Evolutionary conservation across 1,140 invertebrate species (phyloP).

Genomic region (Periplaneta americana): DNA sequence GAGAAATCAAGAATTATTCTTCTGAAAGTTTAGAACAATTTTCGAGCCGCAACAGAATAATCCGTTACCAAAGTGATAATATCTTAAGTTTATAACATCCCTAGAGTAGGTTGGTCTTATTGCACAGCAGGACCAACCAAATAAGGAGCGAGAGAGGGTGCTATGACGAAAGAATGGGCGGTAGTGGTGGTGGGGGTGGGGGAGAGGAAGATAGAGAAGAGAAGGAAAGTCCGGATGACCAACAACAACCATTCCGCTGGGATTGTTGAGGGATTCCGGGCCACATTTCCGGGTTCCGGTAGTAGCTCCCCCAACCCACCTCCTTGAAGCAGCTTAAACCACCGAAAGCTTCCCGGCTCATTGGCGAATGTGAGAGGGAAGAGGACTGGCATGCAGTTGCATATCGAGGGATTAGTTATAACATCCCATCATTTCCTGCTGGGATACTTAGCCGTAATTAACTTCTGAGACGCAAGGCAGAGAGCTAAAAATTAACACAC

Average conservation of each 20-base stretch:
- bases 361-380: background rate
- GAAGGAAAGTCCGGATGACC: constrained; percentile 9
- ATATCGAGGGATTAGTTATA: background rate
- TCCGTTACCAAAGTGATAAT: no score
- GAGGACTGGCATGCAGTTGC: background rate
- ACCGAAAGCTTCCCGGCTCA: constrained; percentile 11
- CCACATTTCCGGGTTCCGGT: constrained; percentile 18
- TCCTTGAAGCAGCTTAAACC: background rate
- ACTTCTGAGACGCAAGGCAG: background rate
- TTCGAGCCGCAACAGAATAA: no score
- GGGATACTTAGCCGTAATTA: background rate
- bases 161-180: no score
- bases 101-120: no score
- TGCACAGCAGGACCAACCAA: background rate
- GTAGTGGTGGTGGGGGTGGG: no score
- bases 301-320: constrained; percentile 1
- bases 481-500: background rate
- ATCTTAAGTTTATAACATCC: no score
- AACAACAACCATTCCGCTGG: constrained; percentile 13
- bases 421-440: background rate
- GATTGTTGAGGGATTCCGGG: constrained; percentile 17
- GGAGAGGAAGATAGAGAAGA: background rate
- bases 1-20: no score
- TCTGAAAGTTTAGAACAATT: no score
- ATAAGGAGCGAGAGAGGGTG: background rate